phyloP scores from a whole-genome alignment of 1,140 invertebrate genomes.

The Mercenaria mercenaria region DNA sequence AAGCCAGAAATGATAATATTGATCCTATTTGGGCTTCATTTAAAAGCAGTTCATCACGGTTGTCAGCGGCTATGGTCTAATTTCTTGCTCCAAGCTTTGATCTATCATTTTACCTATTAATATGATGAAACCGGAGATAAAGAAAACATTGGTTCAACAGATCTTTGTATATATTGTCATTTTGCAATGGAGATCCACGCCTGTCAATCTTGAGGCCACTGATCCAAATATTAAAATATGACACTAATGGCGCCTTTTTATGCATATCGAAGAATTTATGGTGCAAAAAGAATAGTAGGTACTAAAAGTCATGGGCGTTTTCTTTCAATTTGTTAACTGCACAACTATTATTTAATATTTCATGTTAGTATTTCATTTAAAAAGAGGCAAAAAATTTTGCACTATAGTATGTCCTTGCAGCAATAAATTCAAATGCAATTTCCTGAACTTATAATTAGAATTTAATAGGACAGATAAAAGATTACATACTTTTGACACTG shows the following conservation, averaged over 20 bases:
- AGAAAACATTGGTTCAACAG: background rate
- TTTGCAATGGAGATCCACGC: background rate
- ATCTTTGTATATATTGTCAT: background rate
- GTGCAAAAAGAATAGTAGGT: background rate
- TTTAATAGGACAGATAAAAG: no score
- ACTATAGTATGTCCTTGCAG: no score
- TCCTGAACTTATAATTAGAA: no score
- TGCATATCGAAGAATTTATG: background rate
- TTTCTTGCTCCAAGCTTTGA: conserved; percentile 24
- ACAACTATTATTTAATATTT: no score
- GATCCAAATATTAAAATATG: conserved; percentile 29
- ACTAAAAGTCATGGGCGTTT: background rate
- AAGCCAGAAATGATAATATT: background rate
- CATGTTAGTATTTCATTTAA: no score
- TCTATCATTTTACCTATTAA: conserved; percentile 20
- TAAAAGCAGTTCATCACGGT: background rate
- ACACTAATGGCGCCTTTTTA: background rate
- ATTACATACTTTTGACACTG: no score
- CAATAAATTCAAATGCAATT: no score
- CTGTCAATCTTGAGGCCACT: background rate
- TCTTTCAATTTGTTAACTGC: background rate
- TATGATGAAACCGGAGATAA: conserved; percentile 16
- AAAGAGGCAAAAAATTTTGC: no score
- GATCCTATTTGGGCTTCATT: background rate
- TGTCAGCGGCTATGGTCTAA: background rate